A percentile compares a stretch with the other conserved stretches of the same genome.
Evolutionary conservation across 2,888 invertebrate species (phyloP).

Genomic region (Diaperis boleti): DNA sequence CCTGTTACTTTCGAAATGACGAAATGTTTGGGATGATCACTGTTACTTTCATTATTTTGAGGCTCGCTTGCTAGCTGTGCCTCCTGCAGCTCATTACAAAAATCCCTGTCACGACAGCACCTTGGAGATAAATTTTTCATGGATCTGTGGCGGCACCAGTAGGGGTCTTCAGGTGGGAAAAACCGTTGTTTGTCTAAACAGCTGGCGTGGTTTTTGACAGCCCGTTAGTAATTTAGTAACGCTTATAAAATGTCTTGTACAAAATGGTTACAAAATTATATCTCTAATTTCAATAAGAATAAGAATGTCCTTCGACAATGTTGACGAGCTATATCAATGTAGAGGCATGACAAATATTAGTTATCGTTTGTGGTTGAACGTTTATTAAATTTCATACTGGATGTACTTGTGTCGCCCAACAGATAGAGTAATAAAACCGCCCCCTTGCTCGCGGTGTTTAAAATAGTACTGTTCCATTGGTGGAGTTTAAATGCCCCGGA

Average conservation of each 20-base stretch:
- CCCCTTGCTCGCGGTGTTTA: too few relatives aligned
- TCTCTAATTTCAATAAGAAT: neutral
- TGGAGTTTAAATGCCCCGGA: too few relatives aligned
- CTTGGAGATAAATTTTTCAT: slow-evolving; percentile 56
- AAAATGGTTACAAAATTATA: slow-evolving; percentile 9
- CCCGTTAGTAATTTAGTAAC: slow-evolving; percentile 39
- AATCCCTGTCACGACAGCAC: slow-evolving; percentile 71
- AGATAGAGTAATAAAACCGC: too few relatives aligned
- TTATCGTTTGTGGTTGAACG: too few relatives aligned
- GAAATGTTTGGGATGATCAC: too few relatives aligned
- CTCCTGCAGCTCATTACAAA: slow-evolving; percentile 68
- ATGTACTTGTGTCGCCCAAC: too few relatives aligned
- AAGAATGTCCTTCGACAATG: neutral
- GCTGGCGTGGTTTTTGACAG: slow-evolving; percentile 48
- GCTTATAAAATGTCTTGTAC: slow-evolving; percentile 10
- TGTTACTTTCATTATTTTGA: slow-evolving; percentile 42
- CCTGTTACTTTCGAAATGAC: slow-evolving; percentile 50
- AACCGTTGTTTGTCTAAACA: slow-evolving; percentile 62
- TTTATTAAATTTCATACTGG: too few relatives aligned
- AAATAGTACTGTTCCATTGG: too few relatives aligned
- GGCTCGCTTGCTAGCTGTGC: slow-evolving; percentile 31
- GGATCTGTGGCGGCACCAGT: slow-evolving; percentile 66
- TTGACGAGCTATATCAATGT: neutral
- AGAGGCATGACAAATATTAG: neutral
- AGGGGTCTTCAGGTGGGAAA: slow-evolving; percentile 74